phyloP scores from a whole-genome alignment of 2,888 invertebrate species.

The Cantharis rustica region DNA sequence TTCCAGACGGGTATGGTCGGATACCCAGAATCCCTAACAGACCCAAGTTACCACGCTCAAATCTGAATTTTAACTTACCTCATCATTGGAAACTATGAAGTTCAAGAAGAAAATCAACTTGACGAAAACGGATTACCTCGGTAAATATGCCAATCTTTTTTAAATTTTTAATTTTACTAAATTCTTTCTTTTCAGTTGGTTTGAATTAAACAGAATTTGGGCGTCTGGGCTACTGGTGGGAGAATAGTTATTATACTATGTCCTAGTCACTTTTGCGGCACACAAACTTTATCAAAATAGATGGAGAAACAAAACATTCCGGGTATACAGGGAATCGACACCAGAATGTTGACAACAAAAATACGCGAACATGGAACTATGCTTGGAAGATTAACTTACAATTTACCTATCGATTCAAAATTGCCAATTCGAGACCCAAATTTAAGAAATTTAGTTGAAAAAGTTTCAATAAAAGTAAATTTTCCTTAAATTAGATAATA shows the following conservation, averaged over 20 bases:
- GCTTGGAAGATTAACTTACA: slow-evolving; percentile 69
- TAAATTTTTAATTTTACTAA: neutral
- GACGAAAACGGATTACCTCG: slow-evolving; percentile 79
- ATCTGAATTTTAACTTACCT: slow-evolving; percentile 96
- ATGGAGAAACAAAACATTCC: slow-evolving; percentile 78
- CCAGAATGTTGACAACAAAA: slow-evolving; percentile 87
- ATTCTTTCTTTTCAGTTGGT: slow-evolving; percentile 66
- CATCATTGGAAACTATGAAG: slow-evolving; percentile 95
- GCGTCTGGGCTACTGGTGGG: slow-evolving; percentile 90
- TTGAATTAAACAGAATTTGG: slow-evolving; percentile 92
- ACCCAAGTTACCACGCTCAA: slow-evolving; percentile 96
- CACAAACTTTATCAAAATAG: slow-evolving; percentile 83
- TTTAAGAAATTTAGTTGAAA: slow-evolving; percentile 81
- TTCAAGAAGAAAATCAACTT: slow-evolving; percentile 69
- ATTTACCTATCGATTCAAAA: slow-evolving; percentile 56
- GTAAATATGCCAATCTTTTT: slow-evolving; percentile 56
- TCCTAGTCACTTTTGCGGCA: slow-evolving; percentile 91
- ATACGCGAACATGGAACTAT: slow-evolving; percentile 89
- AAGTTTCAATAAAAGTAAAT: slow-evolving; percentile 82
- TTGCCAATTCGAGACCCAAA: slow-evolving; percentile 76
- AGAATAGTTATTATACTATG: slow-evolving; percentile 80
- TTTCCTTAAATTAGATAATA: neutral
- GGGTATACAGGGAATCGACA: slow-evolving; percentile 92
- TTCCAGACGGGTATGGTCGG: slow-evolving; percentile 99
- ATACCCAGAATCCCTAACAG: slow-evolving; percentile 97